Base-by-base conservation (phyloP, 2,888 invertebrate species). In the Drosophila pseudotakahashii region DNA sequence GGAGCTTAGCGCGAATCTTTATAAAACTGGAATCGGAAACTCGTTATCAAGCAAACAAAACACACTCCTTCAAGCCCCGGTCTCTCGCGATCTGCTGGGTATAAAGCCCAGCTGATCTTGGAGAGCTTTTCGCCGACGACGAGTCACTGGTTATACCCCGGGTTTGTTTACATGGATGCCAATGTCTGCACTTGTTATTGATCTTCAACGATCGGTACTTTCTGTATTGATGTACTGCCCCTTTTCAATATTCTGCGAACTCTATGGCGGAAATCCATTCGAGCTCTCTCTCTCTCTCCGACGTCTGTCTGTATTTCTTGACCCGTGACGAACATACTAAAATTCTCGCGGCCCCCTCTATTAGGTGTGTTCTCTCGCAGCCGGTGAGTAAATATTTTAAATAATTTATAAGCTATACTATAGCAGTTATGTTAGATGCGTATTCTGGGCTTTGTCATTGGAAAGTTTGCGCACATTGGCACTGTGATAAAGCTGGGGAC, bases 1-100 rank as follows among this genome's bases (percentile, higher is more conserved):
- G 52, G 47, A 47, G 64, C 71, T 55, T 45, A 36, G 51, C 23
- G 70, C 60, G 45, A 50, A 67, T 63, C 62, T 70, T 68, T 87
- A 81, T 82, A 82, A 82, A 82, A 73, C 73, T 71, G 59, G 71
- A 80, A 71, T 73, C 55, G 52, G 51, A 78, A 85, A 81, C 82
- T 73, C 58, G 79, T 77, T 81, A 81, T 84, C 85, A 74, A 39
- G 37, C 48, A 14, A 37, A 44, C 23, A 32, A n/a, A 37, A 37
- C 32, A 32, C 53, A 37, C 57, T 44, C 50, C 50, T 48, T 48
- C 37, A 47, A 61, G 52, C 58, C 30, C 37, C 32, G 51, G 34
- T 58, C 19, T 42, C 39, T 36, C 39, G 6, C 32, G 32, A 30
- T 34, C 16, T 37, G 44, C 36, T n/a, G n/a, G n/a, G n/a, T n/a